These are phyloP conservation scores for Elymnias hypermnestra DNA, from an alignment of 1,140 invertebrate species.

Conservation along the genomic window DNA sequence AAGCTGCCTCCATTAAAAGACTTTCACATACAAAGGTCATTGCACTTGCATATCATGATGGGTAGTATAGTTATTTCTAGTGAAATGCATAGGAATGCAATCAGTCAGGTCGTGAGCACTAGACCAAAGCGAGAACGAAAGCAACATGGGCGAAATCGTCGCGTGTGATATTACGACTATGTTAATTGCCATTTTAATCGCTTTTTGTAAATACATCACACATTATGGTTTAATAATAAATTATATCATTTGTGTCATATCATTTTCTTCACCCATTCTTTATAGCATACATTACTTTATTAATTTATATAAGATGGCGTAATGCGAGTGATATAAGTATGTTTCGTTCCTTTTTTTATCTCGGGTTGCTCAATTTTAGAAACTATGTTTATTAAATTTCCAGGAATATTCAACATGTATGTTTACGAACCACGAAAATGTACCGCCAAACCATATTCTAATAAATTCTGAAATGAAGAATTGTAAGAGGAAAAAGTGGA, in stretches of 20 bases:
- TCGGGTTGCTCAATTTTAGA: too few species aligned
- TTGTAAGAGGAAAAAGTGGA: too few species aligned
- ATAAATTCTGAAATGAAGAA: too few species aligned
- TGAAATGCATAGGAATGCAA: conserved; percentile 24
- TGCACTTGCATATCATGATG: background rate
- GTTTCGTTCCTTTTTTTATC: too few species aligned
- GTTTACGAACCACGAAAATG: too few species aligned
- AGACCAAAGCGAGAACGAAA: conserved; percentile 25
- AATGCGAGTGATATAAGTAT: too few species aligned
- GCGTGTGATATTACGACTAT: conserved; percentile 18
- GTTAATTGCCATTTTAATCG: conserved; percentile 12
- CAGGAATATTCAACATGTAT: too few species aligned
- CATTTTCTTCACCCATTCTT: conserved; percentile 2
- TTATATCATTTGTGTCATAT: conserved; percentile 1
- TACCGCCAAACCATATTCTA: too few species aligned
- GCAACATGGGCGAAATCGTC: conserved; percentile 26
- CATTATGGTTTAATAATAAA: conserved; percentile 3
- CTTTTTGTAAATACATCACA: conserved; percentile 1
- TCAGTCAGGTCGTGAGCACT: conserved; percentile 19
- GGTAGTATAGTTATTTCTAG: conserved; percentile 6
- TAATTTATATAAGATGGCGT: too few species aligned
- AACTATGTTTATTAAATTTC: too few species aligned
- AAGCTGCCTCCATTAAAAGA: too few species aligned
- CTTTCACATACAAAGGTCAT: background rate
- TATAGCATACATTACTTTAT: background rate